Evolutionary conservation across 2,797 vertebrate species (phyloP).

Genomic region (Astyanax mexicanus): DNA sequence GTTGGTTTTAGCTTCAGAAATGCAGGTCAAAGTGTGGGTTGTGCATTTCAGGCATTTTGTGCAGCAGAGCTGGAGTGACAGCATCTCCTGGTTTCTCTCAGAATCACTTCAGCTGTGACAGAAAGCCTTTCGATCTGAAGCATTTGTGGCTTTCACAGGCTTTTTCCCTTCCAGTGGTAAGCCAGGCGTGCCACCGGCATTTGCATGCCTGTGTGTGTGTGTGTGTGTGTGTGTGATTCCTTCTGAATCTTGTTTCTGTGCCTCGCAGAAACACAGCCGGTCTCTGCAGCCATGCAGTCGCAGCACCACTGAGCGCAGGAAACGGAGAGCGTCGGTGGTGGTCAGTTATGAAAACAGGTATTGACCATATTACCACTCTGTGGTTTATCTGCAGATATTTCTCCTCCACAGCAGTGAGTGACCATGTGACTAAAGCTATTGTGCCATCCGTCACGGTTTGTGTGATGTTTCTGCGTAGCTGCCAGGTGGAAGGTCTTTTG

Average conservation of each 20-base stretch:
- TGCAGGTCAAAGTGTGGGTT: background rate
- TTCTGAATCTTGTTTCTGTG: background rate
- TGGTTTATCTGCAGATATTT: background rate
- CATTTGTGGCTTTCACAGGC: background rate
- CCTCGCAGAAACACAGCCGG: background rate
- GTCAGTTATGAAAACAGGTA: background rate
- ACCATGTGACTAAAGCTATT: background rate
- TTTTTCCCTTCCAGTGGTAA: background rate
- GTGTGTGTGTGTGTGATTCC: background rate
- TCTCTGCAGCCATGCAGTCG: background rate
- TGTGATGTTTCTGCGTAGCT: background rate
- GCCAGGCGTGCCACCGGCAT: background rate
- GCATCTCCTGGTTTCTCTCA: constrained; percentile 10
- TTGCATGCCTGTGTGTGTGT: background rate
- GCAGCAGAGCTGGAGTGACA: background rate
- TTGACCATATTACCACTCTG: background rate
- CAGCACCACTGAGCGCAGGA: background rate
- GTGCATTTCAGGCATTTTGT: background rate
- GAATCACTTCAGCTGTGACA: constrained; percentile 2
- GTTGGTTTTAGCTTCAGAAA: background rate
- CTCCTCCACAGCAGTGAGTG: background rate
- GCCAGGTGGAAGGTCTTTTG: background rate
- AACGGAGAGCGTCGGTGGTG: background rate
- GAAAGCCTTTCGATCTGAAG: background rate
- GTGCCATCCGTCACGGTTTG: background rate